Evolutionary conservation across 2,113 vertebrate species (phyloP).

Genomic region (Phalacrocorax carbo): DNA sequence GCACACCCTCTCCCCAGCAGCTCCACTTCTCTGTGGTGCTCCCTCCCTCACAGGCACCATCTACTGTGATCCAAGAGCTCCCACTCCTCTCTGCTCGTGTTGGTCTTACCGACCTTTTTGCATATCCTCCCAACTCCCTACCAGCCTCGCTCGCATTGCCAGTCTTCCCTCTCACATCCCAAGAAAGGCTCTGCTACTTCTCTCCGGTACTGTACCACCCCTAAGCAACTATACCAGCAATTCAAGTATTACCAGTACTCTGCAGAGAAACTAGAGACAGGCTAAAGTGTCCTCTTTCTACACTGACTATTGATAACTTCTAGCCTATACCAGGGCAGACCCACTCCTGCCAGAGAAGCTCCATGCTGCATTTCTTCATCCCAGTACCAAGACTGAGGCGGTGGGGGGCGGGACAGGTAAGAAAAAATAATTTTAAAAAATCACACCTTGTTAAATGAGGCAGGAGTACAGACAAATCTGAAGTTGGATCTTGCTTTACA

Average conservation of each 20-base stretch:
- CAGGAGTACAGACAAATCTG: not conserved
- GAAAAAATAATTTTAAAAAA: not conserved
- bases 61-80: not conserved
- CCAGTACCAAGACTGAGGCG: not conserved
- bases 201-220: too few species aligned
- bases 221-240: not conserved
- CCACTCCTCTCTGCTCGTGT: not conserved
- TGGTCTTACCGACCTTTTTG: not conserved
- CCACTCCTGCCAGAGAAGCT: not conserved
- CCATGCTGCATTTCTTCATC: not conserved
- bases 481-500: not conserved
- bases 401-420: too few species aligned
- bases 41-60: not conserved
- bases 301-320: not conserved
- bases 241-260: not conserved
- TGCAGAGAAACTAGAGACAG: not conserved
- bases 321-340: not conserved
- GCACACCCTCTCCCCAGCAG: too few species aligned
- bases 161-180: not conserved
- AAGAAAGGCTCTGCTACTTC: not conserved
- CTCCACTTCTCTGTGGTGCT: not conserved
- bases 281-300: not conserved
- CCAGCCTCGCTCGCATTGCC: not conserved
- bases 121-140: not conserved
- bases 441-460: not conserved